Percentiles rank a stretch among this genome's conserved stretches.
Evolutionary conservation across 2,888 invertebrate genomes (phyloP).

Genomic region (Synanthedon tipuliformis): DNA sequence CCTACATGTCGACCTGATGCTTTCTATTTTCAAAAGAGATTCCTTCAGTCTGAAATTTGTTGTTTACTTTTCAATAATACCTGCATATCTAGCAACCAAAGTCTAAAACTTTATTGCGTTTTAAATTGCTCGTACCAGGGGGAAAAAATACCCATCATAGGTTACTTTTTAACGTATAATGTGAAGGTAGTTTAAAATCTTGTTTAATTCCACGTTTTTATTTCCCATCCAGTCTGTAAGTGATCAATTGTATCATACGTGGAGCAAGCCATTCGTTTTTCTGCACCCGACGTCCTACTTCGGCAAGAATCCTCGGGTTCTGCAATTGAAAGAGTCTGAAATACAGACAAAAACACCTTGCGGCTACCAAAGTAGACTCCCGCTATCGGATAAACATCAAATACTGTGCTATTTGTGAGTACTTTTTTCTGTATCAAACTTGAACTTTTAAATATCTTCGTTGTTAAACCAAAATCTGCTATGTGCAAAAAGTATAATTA

Average conservation of each 20-base stretch:
- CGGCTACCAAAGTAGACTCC: conserved; percentile 75
- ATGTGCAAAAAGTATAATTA: too few relatives aligned
- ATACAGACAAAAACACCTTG: conserved; percentile 74
- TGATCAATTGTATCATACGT: conserved; percentile 87
- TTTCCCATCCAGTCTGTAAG: conserved; percentile 70
- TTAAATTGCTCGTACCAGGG: too few relatives aligned
- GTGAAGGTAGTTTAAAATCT: too few relatives aligned
- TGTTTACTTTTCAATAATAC: too few relatives aligned
- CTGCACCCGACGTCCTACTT: conserved; percentile 93
- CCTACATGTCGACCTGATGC: too few relatives aligned
- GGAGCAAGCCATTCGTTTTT: conserved; percentile 88
- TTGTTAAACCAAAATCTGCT: too few relatives aligned
- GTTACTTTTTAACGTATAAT: too few relatives aligned
- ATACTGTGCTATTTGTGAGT: conserved; percentile 88
- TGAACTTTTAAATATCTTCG: neutral
- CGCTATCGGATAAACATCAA: conserved; percentile 86
- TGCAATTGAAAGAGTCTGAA: conserved; percentile 83
- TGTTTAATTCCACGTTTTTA: neutral
- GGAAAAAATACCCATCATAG: too few relatives aligned
- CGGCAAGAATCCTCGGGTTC: conserved; percentile 80
- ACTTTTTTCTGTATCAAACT: neutral
- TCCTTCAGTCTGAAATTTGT: too few relatives aligned
- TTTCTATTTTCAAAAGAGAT: too few relatives aligned
- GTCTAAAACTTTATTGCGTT: too few relatives aligned
- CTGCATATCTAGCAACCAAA: too few relatives aligned